A percentile compares a stretch with the other conserved stretches of the same genome.
phyloP scores from a whole-genome alignment of 2,888 invertebrate species.

The Macrosoma leucophasiata region DNA sequence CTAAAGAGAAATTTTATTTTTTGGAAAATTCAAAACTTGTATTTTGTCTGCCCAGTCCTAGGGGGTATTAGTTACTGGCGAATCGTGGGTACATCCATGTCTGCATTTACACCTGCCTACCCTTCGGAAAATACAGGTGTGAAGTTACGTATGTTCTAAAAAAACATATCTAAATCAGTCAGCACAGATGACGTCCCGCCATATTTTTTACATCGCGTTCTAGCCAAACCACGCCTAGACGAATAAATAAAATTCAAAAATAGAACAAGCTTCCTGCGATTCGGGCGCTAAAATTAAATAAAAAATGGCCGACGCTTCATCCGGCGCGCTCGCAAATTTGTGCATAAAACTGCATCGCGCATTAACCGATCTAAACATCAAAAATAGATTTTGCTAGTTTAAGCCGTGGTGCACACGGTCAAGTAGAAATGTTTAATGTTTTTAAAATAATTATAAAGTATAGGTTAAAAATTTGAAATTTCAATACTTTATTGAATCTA shows the following conservation, averaged over 20 bases:
- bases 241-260: constrained; percentile 64
- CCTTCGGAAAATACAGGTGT: not conserved
- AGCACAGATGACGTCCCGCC: constrained; percentile 1
- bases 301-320: constrained; percentile 54
- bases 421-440: not conserved
- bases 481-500: no score
- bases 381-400: constrained; percentile 65
- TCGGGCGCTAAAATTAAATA: constrained; percentile 61
- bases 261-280: constrained; percentile 63
- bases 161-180: not conserved
- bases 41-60: no score
- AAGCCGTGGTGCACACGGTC: constrained; percentile 34
- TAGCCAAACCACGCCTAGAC: constrained; percentile 53
- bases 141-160: not conserved
- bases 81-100: not conserved
- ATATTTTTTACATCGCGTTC: constrained; percentile 9
- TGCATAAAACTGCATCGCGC: constrained; percentile 72
- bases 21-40: no score
- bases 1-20: no score
- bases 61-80: not conserved
- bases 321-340: constrained; percentile 54
- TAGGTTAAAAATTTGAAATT: no score
- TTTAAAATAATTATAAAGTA: no score
- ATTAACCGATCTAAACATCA: constrained; percentile 71
- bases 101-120: no score